phyloP scores from a whole-genome alignment of 2,113 vertebrate genomes.

The Syngnathoides biaculeatus region DNA sequence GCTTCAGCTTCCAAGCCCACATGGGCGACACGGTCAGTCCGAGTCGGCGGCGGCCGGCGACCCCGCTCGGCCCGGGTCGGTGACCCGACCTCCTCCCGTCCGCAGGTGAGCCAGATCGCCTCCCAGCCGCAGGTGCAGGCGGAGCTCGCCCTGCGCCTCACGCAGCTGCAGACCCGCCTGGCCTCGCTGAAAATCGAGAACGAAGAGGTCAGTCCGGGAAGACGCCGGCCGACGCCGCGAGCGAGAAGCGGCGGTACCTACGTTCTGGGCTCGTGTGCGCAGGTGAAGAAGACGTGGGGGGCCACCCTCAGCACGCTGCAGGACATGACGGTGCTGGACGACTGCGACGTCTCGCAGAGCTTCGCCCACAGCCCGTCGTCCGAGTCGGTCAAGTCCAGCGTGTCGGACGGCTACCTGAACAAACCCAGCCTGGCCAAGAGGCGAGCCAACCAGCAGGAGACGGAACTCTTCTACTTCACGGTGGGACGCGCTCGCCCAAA shows the following conservation, averaged over 20 bases:
- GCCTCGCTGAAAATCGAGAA: constrained; percentile 95
- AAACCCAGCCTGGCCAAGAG: constrained; percentile 97
- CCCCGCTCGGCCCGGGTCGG: too few species aligned
- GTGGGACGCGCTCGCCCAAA: constrained; percentile 65
- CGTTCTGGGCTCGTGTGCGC: not conserved
- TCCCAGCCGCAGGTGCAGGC: constrained; percentile 93
- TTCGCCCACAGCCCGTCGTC: constrained; percentile 98
- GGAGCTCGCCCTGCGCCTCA: constrained; percentile 89
- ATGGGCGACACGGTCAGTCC: constrained; percentile 91
- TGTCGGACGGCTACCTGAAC: constrained; percentile 97
- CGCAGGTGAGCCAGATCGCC: constrained; percentile 92
- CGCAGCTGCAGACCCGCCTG: constrained; percentile 93
- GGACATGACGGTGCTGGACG: constrained; percentile 94
- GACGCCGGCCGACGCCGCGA: not conserved
- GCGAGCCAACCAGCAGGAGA: constrained; percentile 96
- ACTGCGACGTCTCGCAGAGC: constrained; percentile 95
- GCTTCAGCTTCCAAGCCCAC: constrained; percentile 94
- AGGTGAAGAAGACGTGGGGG: constrained; percentile 99
- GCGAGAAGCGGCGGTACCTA: too few species aligned
- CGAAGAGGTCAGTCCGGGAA: constrained; percentile 82
- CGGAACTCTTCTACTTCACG: constrained; percentile 97
- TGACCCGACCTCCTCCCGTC: constrained; percentile 20
- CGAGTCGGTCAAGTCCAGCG: constrained; percentile 95
- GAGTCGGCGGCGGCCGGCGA: not conserved
- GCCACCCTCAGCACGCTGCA: constrained; percentile 94